Evolutionary conservation across 2,113 vertebrate genomes (phyloP), one percentile per base, ranked within the genome.

Genomic region (Hyperoodon ampullatus): DNA sequence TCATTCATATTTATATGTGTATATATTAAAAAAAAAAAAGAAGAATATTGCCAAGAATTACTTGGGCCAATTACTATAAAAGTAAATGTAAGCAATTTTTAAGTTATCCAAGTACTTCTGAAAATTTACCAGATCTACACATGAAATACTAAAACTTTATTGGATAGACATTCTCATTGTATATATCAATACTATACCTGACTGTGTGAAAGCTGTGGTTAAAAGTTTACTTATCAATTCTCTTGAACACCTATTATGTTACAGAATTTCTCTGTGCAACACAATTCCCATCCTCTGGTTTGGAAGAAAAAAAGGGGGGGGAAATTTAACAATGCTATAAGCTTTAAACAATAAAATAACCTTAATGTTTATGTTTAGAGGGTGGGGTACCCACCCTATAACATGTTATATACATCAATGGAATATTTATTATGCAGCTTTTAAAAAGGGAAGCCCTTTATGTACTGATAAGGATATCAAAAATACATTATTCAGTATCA

Each of bases 1-100:
- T n/a, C n/a, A n/a, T n/a, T n/a, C n/a, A n/a, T n/a, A n/a, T n/a
- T n/a, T n/a, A n/a, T n/a, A n/a, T n/a, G n/a, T n/a, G n/a, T n/a
- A n/a, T n/a, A n/a, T n/a, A n/a, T n/a, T n/a, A n/a, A n/a, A n/a
- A n/a, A n/a, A n/a, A n/a, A n/a, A n/a, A n/a, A 94, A 75, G n/a
- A 75, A 95, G 93, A 93, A 83, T 61, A 80, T 6, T 81, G 13
- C 26, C 80, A 75, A 93, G 47, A 94, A 94, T 61, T 39, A 85
- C 24, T 5, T 65, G 55, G 53, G 5, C 11, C 44, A 66, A 26
- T 93, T 89, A 60, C n/a, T 70, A 53, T 50, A 95, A 83, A 90
- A 95, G 15, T 53, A 85, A 96, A 89, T 75, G 5, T 66, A 92
- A 88, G 12, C 24, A 61, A 72, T 75, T 24, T 88, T 74, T 74